phyloP scores from a whole-genome alignment of 2,888 invertebrate species.

The Nephrotoma guestfalica region DNA sequence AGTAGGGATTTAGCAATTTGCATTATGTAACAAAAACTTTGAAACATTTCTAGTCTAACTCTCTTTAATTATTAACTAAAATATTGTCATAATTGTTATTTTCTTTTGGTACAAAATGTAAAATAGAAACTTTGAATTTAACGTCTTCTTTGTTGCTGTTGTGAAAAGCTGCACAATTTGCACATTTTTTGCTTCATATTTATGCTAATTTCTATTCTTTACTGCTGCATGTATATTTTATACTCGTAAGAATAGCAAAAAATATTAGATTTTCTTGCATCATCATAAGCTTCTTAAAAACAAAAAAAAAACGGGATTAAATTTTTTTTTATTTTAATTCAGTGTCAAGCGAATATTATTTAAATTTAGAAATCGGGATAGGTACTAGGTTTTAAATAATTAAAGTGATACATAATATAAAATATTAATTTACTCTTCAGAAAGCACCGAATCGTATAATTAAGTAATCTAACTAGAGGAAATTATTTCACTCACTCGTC shows the following conservation, averaged over 20 bases:
- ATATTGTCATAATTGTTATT: too few relatives aligned
- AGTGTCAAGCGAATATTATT: background rate
- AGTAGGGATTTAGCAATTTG: too few relatives aligned
- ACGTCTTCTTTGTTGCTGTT: background rate
- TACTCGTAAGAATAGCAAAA: background rate
- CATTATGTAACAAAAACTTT: too few relatives aligned
- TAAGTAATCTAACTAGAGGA: background rate
- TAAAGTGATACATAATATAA: background rate
- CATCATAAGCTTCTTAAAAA: background rate
- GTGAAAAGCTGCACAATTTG: background rate
- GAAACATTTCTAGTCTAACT: too few relatives aligned
- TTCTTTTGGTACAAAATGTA: background rate
- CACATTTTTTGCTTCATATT: background rate
- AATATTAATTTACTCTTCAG: background rate
- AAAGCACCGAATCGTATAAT: background rate
- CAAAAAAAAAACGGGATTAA: background rate
- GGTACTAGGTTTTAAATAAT: background rate
- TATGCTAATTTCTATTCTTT: background rate
- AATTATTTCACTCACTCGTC: background rate
- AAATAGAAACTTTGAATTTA: background rate
- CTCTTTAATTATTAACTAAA: too few relatives aligned
- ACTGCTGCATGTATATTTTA: background rate
- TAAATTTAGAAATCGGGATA: background rate
- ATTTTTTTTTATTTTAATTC: too few relatives aligned
- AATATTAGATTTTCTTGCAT: background rate